Conservation (phyloP, 1,140 invertebrate species). For the Brachionus calyciflorus region DNA sequence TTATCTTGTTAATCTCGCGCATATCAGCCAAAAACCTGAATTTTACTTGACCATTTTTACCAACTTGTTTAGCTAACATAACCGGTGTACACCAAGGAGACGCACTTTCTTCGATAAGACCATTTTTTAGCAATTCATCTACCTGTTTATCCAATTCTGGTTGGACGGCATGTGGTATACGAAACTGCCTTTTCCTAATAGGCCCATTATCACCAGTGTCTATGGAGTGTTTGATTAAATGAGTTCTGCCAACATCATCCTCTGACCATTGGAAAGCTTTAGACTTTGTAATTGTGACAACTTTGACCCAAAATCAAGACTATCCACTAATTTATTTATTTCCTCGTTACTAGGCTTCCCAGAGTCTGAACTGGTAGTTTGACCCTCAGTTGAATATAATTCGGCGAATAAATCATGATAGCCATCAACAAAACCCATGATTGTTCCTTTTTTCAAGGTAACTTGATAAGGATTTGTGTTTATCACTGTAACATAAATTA, state of each 20-base stretch:
- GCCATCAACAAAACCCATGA: no score
- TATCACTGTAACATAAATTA: no score
- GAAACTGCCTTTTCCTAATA: background rate
- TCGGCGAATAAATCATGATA: no score
- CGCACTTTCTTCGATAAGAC: background rate
- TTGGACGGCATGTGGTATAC: background rate
- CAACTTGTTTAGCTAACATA: no score
- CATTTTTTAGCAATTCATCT: background rate
- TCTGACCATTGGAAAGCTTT: constrained; percentile 1
- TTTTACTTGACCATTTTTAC: no score
- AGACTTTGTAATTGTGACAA: background rate
- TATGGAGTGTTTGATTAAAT: background rate
- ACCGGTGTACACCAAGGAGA: background rate
- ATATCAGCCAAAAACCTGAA: constrained; percentile 5
- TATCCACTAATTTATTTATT: background rate
- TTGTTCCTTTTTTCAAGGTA: no score
- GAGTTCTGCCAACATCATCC: background rate
- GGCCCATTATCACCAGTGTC: background rate
- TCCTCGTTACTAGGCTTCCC: background rate
- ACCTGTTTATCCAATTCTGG: background rate
- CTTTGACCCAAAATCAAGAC: no score
- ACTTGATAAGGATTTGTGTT: no score
- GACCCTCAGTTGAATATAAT: no score
- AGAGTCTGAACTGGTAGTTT: no score
- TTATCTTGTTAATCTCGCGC: background rate